Conservation (phyloP, 2,888 invertebrate species). For the Lymantria monacha region DNA sequence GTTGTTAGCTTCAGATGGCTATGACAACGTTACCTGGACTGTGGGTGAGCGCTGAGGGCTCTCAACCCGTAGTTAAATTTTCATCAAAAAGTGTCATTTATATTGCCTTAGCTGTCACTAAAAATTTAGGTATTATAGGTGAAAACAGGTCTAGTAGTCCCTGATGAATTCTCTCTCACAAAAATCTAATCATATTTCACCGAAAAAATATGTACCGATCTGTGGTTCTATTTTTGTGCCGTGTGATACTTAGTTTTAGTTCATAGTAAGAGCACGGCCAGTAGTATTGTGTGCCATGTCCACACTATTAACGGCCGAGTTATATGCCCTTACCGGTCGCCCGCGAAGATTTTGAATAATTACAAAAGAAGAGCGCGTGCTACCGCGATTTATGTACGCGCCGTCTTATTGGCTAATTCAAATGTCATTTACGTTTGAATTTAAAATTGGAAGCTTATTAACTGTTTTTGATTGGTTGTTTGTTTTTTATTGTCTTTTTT, state of each 20-base stretch:
- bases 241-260: conserved; percentile 29
- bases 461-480: neutral
- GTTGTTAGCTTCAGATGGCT: no score
- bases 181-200: no score
- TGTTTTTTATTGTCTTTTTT: neutral
- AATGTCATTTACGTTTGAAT: conserved; percentile 44
- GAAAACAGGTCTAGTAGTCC: no score
- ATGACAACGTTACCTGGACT: no score
- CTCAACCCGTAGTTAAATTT: no score
- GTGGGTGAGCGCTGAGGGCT: no score
- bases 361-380: conserved; percentile 57
- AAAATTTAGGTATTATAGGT: no score
- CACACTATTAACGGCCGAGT: conserved; percentile 69
- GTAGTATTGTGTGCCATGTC: conserved; percentile 68
- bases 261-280: conserved; percentile 47
- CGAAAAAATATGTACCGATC: no score
- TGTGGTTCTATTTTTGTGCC: conserved; percentile 33
- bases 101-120: no score
- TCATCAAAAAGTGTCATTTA: no score
- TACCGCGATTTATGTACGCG: conserved; percentile 49
- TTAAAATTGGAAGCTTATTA: conserved; percentile 26
- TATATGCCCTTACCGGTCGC: conserved; percentile 66
- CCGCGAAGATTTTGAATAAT: conserved; percentile 66
- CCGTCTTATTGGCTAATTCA: conserved; percentile 56
- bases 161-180: no score